phyloP scores from a whole-genome alignment of 1,140 invertebrate genomes.

The Trissolcus basalis region DNA sequence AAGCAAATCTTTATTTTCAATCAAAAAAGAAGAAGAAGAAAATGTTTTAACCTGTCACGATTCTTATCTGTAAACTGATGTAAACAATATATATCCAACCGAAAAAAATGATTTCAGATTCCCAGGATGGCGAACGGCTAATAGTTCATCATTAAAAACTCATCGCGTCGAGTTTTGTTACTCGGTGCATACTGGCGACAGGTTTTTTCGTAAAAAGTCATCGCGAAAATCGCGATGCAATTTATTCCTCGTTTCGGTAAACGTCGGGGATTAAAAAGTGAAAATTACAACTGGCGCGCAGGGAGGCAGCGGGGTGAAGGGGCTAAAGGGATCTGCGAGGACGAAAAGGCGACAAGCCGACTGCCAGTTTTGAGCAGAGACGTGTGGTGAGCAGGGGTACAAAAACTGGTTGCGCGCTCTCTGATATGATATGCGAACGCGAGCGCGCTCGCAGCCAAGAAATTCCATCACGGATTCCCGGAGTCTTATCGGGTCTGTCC shows the following conservation, averaged over 20 bases:
- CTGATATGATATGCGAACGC: slow-evolving; percentile 48
- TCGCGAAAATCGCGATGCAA: slow-evolving; percentile 14
- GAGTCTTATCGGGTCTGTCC: slow-evolving; percentile 54
- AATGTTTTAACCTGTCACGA: no score
- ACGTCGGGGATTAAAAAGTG: slow-evolving; percentile 33
- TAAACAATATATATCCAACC: no score
- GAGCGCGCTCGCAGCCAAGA: slow-evolving; percentile 51
- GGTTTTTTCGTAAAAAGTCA: no score
- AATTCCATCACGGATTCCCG: slow-evolving; percentile 58
- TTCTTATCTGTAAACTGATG: no score
- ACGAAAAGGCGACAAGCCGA: slow-evolving; percentile 60
- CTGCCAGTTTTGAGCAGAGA: slow-evolving; percentile 35
- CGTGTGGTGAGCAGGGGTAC: slow-evolving; percentile 12
- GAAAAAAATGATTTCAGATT: no score
- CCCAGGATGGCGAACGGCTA: not conserved
- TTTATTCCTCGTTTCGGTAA: slow-evolving; percentile 33
- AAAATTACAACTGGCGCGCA: slow-evolving; percentile 34
- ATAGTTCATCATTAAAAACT: slow-evolving; percentile 25
- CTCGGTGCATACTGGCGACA: no score
- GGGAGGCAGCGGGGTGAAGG: not conserved
- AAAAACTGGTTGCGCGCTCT: slow-evolving; percentile 57
- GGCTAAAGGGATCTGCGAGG: slow-evolving; percentile 30
- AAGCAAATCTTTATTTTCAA: not conserved
- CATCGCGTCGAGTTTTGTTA: not conserved
- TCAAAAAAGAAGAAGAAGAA: no score